Conservation (phyloP, 1,140 invertebrate genomes). For the Atta cephalotes region DNA sequence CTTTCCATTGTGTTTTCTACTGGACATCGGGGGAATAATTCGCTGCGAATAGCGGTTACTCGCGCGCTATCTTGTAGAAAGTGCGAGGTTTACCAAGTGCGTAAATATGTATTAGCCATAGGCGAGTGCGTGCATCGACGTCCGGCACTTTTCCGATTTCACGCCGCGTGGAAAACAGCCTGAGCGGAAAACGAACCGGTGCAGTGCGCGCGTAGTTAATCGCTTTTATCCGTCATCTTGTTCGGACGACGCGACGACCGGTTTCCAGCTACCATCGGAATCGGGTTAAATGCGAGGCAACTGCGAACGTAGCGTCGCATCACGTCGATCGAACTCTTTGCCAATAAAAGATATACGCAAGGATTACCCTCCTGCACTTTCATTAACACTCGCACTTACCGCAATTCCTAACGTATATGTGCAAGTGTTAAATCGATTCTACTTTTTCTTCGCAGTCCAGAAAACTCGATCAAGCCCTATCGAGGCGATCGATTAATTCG, state of each 20-base stretch:
- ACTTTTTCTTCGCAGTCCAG: neutral
- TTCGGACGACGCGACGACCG: constrained; percentile 38
- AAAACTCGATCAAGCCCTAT: neutral
- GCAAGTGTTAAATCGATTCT: neutral
- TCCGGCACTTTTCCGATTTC: constrained; percentile 59
- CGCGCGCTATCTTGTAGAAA: constrained; percentile 32
- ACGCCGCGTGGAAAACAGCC: constrained; percentile 56
- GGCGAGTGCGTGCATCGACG: constrained; percentile 42
- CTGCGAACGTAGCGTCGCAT: constrained; percentile 10
- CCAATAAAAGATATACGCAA: constrained; percentile 61
- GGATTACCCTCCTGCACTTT: constrained; percentile 41
- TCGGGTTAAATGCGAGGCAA: constrained; percentile 57
- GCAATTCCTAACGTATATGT: neutral
- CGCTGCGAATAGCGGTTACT: constrained; percentile 5
- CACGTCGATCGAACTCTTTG: constrained; percentile 30
- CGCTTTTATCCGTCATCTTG: constrained; percentile 34
- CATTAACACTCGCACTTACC: constrained; percentile 45
- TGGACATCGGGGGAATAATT: constrained; percentile 10
- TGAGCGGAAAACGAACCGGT: constrained; percentile 58
- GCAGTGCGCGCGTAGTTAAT: constrained; percentile 49
- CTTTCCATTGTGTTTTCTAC: neutral
- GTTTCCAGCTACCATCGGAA: constrained; percentile 45
- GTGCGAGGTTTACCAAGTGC: constrained; percentile 41
- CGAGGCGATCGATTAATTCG: neutral
- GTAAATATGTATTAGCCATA: constrained; percentile 53